Conservation (phyloP, 2,113 vertebrate species). For the Sebastes schlegelii region DNA sequence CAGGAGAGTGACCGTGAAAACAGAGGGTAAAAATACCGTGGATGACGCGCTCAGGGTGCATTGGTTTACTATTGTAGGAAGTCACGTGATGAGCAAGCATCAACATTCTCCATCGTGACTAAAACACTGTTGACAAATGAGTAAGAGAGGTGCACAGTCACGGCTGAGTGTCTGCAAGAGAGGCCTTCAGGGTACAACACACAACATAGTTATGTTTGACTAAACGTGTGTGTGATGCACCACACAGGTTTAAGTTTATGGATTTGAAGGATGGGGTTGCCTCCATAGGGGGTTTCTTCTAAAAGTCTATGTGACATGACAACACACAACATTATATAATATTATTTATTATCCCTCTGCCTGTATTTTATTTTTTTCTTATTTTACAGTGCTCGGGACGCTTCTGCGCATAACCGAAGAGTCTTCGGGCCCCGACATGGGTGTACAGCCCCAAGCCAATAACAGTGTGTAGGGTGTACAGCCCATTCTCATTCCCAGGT, state of each 20-base stretch:
- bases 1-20: slow-evolving; percentile 32
- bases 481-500: too few relatives aligned
- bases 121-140: slow-evolving; percentile 47
- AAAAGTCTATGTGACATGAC: neutral
- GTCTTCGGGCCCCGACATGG: too few relatives aligned
- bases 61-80: slow-evolving; percentile 26
- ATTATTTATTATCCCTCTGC: neutral
- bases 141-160: slow-evolving; percentile 17
- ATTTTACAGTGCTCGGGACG: too few relatives aligned
- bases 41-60: slow-evolving; percentile 3
- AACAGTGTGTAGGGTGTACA: too few relatives aligned
- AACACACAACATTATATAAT: neutral
- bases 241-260: neutral
- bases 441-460: too few relatives aligned
- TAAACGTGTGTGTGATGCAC: neutral
- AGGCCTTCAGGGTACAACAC: slow-evolving; percentile 14
- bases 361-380: too few relatives aligned
- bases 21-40: slow-evolving; percentile 56
- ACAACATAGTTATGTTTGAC: slow-evolving; percentile 17
- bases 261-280: neutral
- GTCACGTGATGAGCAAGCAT: slow-evolving; percentile 41
- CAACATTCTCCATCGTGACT: slow-evolving; percentile 19
- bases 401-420: too few relatives aligned
- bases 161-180: neutral
- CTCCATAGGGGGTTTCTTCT: neutral